A percentile compares a stretch with the other conserved stretches of the same genome.
phyloP scores from a whole-genome alignment of 2,113 vertebrate genomes.

The Ranitomeya imitator region DNA sequence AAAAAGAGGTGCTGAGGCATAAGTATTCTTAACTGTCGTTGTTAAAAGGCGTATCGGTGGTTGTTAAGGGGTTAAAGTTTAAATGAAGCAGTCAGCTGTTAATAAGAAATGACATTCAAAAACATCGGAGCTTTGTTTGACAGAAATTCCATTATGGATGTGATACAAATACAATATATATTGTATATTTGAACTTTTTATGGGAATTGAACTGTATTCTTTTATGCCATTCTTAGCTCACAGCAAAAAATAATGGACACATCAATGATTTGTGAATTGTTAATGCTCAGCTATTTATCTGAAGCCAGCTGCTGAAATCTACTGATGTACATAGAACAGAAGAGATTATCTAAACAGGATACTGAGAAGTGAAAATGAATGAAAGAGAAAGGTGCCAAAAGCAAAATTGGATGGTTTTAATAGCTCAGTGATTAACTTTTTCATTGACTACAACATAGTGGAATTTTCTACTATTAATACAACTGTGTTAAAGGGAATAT shows the following conservation, averaged over 20 bases:
- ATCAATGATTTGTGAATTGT: constrained; percentile 13
- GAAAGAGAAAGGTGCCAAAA: neutral
- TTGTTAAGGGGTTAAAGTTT: neutral
- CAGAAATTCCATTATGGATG: neutral
- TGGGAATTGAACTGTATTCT: neutral
- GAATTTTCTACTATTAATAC: neutral
- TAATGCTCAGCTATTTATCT: constrained; percentile 29
- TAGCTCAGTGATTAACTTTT: neutral
- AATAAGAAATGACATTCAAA: neutral
- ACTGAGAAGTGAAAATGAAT: constrained; percentile 21
- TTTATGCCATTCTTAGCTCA: constrained; percentile 14
- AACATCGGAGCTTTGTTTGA: neutral
- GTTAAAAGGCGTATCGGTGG: no score
- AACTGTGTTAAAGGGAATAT: neutral
- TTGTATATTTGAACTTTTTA: constrained; percentile 37
- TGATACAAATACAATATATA: constrained; percentile 32
- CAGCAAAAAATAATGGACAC: neutral
- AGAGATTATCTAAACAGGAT: constrained; percentile 19
- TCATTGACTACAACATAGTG: no score
- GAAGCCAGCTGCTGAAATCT: constrained; percentile 32
- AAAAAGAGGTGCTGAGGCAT: no score
- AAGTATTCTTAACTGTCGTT: no score
- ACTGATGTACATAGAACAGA: constrained; percentile 20
- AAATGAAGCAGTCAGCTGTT: neutral
- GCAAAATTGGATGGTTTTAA: neutral